A percentile compares a stretch with the other conserved stretches of the same genome.
phyloP scores from a whole-genome alignment of 2,888 invertebrate species.

The Sympetrum striolatum region DNA sequence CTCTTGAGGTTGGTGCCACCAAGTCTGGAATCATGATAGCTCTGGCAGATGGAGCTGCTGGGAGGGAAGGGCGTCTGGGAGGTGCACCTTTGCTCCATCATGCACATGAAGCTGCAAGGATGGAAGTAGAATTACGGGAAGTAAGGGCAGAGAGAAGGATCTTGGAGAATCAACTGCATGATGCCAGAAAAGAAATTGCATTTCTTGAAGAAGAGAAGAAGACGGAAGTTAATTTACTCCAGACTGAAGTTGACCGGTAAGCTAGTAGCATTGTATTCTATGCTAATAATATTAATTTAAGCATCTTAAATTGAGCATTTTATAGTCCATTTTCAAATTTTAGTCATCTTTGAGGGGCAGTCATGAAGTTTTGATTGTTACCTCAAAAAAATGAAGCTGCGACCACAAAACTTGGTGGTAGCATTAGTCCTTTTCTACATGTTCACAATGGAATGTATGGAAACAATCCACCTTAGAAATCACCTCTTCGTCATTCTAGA shows the following conservation, averaged over 20 bases:
- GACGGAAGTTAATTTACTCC: constrained; percentile 26
- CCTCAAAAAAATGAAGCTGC: too few species aligned
- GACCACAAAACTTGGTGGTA: too few species aligned
- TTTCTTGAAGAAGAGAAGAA: constrained; percentile 63
- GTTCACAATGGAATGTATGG: too few species aligned
- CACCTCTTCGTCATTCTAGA: too few species aligned
- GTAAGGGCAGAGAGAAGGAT: constrained; percentile 74
- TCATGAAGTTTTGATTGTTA: too few species aligned
- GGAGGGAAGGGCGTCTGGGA: constrained; percentile 52
- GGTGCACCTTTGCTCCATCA: constrained; percentile 82
- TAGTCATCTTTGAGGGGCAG: too few species aligned
- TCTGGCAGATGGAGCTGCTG: not conserved
- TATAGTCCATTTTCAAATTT: not conserved
- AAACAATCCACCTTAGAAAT: too few species aligned
- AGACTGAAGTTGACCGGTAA: constrained; percentile 23
- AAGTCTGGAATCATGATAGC: not conserved
- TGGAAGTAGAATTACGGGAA: constrained; percentile 77
- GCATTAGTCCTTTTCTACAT: too few species aligned
- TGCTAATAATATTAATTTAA: not conserved
- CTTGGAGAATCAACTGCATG: constrained; percentile 63
- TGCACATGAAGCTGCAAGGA: constrained; percentile 80
- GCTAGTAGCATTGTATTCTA: not conserved
- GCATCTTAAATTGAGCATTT: not conserved
- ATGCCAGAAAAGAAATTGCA: constrained; percentile 65
- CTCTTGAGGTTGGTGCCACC: constrained; percentile 58